A percentile compares a stretch with the other conserved stretches of the same genome.
phyloP scores from a whole-genome alignment of 1,140 invertebrate genomes.

The Akabosia matsudoensis region DNA sequence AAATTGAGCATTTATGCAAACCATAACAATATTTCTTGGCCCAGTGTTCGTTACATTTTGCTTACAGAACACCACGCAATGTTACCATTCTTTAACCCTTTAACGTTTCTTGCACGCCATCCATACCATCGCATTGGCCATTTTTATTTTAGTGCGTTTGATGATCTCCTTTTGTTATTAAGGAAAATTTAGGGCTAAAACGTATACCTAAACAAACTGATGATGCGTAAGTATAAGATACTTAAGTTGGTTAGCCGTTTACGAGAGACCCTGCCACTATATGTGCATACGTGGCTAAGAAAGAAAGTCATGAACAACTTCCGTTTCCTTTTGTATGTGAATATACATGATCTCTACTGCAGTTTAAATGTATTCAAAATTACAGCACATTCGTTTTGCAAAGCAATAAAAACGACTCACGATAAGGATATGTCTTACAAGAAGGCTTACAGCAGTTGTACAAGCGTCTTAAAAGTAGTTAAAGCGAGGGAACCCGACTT shows the following conservation, averaged over 20 bases:
- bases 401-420: background rate
- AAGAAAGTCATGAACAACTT: background rate
- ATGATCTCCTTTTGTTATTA: too few species aligned
- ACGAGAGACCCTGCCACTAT: background rate
- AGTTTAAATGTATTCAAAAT: conserved; percentile 6
- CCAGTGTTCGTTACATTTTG: background rate
- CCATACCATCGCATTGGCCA: too few species aligned
- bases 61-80: background rate
- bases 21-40: background rate
- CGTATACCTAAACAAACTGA: too few species aligned
- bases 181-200: too few species aligned
- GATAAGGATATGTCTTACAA: too few species aligned
- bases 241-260: too few species aligned
- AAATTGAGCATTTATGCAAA: conserved; percentile 22
- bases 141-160: too few species aligned
- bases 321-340: background rate
- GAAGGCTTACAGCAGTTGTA: background rate
- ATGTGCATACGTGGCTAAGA: background rate
- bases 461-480: background rate
- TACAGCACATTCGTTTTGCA: background rate
- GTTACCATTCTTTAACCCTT: background rate
- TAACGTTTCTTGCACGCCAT: background rate
- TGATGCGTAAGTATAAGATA: too few species aligned
- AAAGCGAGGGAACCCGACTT: too few species aligned
- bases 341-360: background rate